Base-by-base conservation (phyloP, 2,797 vertebrate species). In the Liasis olivaceus region DNA sequence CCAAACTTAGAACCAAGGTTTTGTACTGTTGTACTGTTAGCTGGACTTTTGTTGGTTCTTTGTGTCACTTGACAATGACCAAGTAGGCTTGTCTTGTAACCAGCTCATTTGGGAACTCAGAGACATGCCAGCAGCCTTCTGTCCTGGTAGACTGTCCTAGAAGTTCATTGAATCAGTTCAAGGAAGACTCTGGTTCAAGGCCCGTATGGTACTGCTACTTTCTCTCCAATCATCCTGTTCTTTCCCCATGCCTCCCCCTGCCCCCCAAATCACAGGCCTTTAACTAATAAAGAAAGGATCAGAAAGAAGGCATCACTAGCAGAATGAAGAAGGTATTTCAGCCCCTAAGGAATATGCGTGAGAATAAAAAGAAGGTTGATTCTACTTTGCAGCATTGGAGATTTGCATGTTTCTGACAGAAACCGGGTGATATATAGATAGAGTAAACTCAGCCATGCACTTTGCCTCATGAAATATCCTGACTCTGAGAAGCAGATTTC, bases 331-430 rank as follows among this genome's bases (percentile, higher is more conserved):
- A 54, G 28, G 47, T 85, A 89, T 89, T 84, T 47, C 24, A n/a
- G 62, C n/a, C 88, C 31, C 88, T 47, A n/a, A 47, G 54, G 62
- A 86, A 51, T 64, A 89, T 28, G 11, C 15, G 90, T 95, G 88
- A 96, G 28, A 85, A 92, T 90, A 64, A 94, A 94, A 95, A 89
- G 20, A 92, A 95, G 89, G 22, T 91, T 9, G 56, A 60, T 88
- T 94, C 64, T 96, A 72, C 90, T 94, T 95, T 94, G 93, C 95
- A 88, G 1, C 28, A 85, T 77, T 91, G 60, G 92, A 89, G 86
- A 92, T 92, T 93, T 96, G 81, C 0, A 5, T 92, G 85, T 47
- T 94, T 94, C 90, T 92, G 91, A 94, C 95, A 93, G 84, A 91
- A 31, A 89, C 64, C 64, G 0, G 26, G 91, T 95, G 72, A 85